Evolutionary conservation across 2,113 vertebrate species (phyloP), one percentile per base, ranked within the genome.

Genomic region (Paradoxurus hermaphroditus): DNA sequence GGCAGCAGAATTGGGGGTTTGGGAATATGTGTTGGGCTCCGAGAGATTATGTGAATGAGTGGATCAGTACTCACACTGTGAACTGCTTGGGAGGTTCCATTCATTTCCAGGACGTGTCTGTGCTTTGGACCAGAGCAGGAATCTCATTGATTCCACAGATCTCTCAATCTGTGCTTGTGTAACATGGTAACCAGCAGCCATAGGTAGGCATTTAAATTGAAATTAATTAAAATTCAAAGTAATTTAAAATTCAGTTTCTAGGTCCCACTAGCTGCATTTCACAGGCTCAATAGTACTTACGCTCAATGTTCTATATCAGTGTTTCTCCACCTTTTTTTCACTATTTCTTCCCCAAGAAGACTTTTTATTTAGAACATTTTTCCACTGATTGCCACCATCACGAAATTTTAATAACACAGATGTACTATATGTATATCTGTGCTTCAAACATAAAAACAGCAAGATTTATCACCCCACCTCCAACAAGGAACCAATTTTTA

Each of bases 181-280:
- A 72, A 89, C 44, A 27, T 2, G 46, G n/a, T 27, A 75, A 62
- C 41, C 81, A 70, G 77, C 46, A 75, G n/a, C 78, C 25, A 25
- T 7, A 75, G 63, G 56, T 23, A 78, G 49, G 13, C 34, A 36
- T 44, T 2, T n/a, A 93, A 86, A 78, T 18, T 65, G 44, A 72
- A 79, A 79, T 90, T 41, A 65, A 59, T 75, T 91, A 82, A 88
- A 91, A 81, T 90, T 62, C 23, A 75, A 56, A 63, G 39, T 62
- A 36, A 92, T 83, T 96, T 95, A 73, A 88, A 85, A 81, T 88
- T 88, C 63, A 39, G 29, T 53, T 79, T 95, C 92, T 91, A 27
- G 27, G 53, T 93, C 83, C 51, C 77, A 89, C 21, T 87, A 46
- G 21, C 77, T 88, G 5, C n/a, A 68, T 95, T 91, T 44, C 51